Base-by-base conservation (phyloP, 2,797 vertebrate species). In the Oreortyx pictus region DNA sequence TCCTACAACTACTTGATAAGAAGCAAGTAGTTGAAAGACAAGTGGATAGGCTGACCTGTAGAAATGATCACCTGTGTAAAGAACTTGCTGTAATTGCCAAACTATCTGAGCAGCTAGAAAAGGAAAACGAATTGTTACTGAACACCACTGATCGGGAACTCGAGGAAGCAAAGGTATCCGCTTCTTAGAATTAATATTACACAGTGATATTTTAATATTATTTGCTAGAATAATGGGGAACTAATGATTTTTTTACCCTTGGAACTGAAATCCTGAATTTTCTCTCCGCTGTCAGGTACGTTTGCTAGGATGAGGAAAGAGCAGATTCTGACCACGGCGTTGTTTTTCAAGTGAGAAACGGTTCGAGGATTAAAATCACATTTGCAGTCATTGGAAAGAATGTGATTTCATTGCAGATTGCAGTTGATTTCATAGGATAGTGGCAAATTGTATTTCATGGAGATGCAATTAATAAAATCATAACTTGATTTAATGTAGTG, bases 91-190 rank as follows among this genome's bases (percentile, higher is more conserved):
- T 97, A 86, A 93, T 96, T 86, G 96, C 96, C 91, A 94, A 97
- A 83, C 88, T 97, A 43, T 94, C 96, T 78, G 94, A 97, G 75
- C 95, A 95, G 64, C 94, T 97, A 82, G 93, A 97, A 95, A 92
- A 94, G 94, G 93, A 97, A 67, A 97, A 97, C 80, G 92, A 96
- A 47, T 90, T 95, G 88, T 90, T 92, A 18, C 91, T 97, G 89
- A 92, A 95, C 87, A 95, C 92, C 25, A 92, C 96, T 11, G 82
- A 96, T 49, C 96, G 97, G 88, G 93, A 97, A 75, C 92, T 97
- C 76, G 85, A 96, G 92, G 94, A 97, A 93, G 87, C 97, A 92
- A 97, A 98, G 97, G 98, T 98, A 94, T 46, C 81, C 77, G n/a
- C 73, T 77, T 49, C 46, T 50, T 49, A 76, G 20, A 50, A 85